Conservation (phyloP, 2,797 vertebrate species). For the Emys orbicularis region DNA sequence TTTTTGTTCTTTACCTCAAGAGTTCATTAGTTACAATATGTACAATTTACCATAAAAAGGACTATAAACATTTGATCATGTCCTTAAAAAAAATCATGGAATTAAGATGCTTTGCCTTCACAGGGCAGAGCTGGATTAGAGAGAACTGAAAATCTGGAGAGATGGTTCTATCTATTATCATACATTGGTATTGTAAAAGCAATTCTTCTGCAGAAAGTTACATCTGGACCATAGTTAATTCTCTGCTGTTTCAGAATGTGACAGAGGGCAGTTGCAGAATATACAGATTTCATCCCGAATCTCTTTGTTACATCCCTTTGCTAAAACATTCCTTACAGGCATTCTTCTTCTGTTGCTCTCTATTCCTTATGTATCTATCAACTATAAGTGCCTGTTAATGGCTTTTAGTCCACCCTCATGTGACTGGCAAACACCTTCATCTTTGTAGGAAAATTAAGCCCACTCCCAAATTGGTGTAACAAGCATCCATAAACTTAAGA, state of each 20-base stretch:
- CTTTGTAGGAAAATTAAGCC: background rate
- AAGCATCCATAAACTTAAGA: background rate
- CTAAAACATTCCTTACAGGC: background rate
- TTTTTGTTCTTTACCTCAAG: background rate
- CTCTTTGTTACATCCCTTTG: background rate
- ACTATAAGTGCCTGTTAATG: conserved; percentile 1
- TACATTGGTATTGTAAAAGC: background rate
- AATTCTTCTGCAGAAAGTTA: background rate
- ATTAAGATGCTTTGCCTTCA: background rate
- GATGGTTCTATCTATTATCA: background rate
- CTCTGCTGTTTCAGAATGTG: background rate
- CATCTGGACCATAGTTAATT: background rate
- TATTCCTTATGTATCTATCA: background rate
- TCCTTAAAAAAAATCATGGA: background rate
- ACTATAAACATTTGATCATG: background rate
- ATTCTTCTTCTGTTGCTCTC: no score
- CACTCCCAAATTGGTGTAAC: background rate
- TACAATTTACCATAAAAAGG: background rate
- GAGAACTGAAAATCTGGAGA: background rate
- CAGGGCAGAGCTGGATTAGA: background rate
- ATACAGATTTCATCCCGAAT: background rate
- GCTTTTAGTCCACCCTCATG: background rate
- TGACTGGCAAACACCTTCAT: background rate
- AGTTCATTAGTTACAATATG: background rate
- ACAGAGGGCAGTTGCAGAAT: accelerated